Percentiles rank a stretch among this genome's conserved stretches.
phyloP scores from a whole-genome alignment of 2,888 invertebrate species.

The Tuberolachnus salignus region DNA sequence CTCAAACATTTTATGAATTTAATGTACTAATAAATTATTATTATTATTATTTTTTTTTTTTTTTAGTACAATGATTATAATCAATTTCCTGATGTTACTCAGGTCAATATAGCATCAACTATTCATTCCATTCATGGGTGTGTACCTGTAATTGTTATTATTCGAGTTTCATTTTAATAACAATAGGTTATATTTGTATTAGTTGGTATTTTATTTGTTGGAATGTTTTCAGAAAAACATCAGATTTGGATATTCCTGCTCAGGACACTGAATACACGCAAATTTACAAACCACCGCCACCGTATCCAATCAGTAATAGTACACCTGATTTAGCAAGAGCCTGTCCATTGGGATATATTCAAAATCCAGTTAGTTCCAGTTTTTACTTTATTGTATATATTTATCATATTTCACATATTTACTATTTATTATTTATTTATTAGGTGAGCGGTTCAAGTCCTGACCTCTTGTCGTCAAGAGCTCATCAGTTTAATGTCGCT shows the following conservation, averaged over 20 bases:
- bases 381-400: background rate
- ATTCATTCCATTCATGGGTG: constrained; percentile 47
- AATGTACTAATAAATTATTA: background rate
- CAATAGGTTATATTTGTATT: constrained; percentile 1
- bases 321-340: constrained; percentile 77
- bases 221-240: constrained; percentile 38
- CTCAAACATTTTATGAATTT: background rate
- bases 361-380: constrained; percentile 58
- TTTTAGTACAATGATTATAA: constrained; percentile 59
- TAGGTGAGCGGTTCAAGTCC: constrained; percentile 72
- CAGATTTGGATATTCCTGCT: constrained; percentile 30
- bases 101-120: constrained; percentile 58
- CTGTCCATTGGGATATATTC: constrained; percentile 59
- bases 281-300: constrained; percentile 82
- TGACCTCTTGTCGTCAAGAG: constrained; percentile 75
- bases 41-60: constrained; percentile 18
- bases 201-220: background rate
- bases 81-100: constrained; percentile 61
- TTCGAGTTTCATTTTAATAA: background rate
- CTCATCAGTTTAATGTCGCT: constrained; percentile 59
- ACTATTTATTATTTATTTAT: background rate
- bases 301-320: constrained; percentile 82
- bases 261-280: constrained; percentile 37
- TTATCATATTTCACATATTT: background rate
- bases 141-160: constrained; percentile 50